Evolutionary conservation across 2,888 invertebrate genomes (phyloP), one percentile per base, ranked within the genome.

Genomic region (Corythucha ciliata): DNA sequence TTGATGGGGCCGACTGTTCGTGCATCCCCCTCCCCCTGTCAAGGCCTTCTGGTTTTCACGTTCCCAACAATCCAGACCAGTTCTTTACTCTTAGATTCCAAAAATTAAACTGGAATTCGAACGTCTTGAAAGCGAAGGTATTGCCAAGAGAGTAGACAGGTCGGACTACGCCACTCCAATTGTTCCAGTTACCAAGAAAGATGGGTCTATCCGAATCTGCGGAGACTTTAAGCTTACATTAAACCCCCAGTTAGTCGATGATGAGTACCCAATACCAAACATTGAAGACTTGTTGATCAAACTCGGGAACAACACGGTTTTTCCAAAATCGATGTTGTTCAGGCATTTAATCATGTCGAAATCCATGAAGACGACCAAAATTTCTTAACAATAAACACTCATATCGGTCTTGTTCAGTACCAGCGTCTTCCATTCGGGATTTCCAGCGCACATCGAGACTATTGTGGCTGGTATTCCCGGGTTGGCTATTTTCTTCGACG

Each of bases 281-380:
- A 36, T 36, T 7, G 36, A 36, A n/a, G 10, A n/a, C 8, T 14
- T 36, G 10, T 14, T 36, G 10, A 16, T 16, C 7, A 36, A 36
- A 14, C 10, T 36, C 16, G 36, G 36, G 8, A 7, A 36, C 7
- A 7, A n/a, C 8, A 10, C 8, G 22, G 10, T 34, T 10, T 36
- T 36, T 36, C 36, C 10, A 36, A 36, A n/a, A 8, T 36, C 10
- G 14, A 36, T 36, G 36, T 44, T 10, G 14, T 10, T 12, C 45
- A 44, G 16, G 45, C 26, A 14, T 36, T 36, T 12, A 44, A 44
- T n/a, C 45, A 44, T 18, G 36, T 44, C n/a, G 45, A 36, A 7
- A 16, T 44, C 16, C 45, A 33, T 7, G 8, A 6, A 34, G 33
- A 44, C 5, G 45, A 44, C 18, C 18, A 32, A 7, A 10, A 44